Conservation (phyloP, 2,797 vertebrate species). For the Sebastes glaucus region DNA sequence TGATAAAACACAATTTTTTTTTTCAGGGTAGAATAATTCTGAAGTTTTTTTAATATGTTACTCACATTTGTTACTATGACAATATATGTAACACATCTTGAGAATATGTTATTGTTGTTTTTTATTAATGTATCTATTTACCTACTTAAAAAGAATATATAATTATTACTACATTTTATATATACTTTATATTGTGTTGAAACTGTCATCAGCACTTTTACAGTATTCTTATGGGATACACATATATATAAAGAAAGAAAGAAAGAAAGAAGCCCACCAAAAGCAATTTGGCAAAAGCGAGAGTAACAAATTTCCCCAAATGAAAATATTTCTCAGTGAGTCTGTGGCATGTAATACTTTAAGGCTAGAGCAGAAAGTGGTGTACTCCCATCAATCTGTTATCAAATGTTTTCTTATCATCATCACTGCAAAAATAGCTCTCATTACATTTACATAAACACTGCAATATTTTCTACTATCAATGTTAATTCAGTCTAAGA, state of each 20-base stretch:
- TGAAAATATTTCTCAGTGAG: neutral
- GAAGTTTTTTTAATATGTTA: neutral
- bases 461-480: conserved; percentile 9
- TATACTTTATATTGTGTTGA: neutral
- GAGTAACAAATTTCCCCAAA: neutral
- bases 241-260: neutral
- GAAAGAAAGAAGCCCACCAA: neutral
- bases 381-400: neutral
- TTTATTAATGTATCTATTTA: neutral
- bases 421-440: conserved; percentile 43
- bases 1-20: neutral
- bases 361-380: neutral
- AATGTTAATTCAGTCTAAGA: conserved; percentile 33
- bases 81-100: neutral
- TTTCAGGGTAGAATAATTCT: neutral
- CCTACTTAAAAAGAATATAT: neutral
- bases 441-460: conserved; percentile 34
- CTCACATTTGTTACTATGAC: neutral
- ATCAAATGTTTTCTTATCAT: conserved; percentile 25
- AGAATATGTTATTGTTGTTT: neutral
- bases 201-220: neutral
- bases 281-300: neutral
- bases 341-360: neutral
- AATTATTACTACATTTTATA: neutral
- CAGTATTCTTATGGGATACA: neutral